Percentiles rank a stretch among this genome's conserved stretches.
These are phyloP conservation scores for Neopipo cinnamomea DNA, from an alignment of 2,113 vertebrate species.

Conservation along the genomic window DNA sequence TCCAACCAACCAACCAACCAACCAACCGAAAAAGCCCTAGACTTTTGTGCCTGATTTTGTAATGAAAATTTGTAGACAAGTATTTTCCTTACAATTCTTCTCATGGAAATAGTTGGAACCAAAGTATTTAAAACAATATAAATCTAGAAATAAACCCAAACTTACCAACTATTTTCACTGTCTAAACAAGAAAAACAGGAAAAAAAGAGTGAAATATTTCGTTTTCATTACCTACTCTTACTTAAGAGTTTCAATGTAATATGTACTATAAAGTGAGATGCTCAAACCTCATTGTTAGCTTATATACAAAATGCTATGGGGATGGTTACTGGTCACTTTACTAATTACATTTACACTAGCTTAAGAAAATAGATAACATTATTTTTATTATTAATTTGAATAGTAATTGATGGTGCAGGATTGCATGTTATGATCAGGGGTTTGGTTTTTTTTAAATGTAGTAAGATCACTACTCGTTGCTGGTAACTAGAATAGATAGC, in stretches of 20 bases:
- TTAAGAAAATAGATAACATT: background rate
- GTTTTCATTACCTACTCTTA: background rate
- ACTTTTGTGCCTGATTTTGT: background rate
- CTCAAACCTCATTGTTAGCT: background rate
- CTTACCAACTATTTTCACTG: background rate
- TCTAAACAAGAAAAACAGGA: background rate
- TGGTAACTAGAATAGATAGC: background rate
- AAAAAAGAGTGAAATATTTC: background rate
- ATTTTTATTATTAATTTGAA: background rate
- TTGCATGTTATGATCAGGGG: background rate
- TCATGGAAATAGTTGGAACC: background rate
- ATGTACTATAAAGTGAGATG: background rate
- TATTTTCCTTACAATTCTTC: background rate
- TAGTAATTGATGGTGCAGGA: background rate
- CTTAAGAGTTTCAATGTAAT: background rate
- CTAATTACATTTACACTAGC: background rate
- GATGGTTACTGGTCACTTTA: background rate
- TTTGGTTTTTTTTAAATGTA: background rate
- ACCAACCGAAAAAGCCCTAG: too few species aligned
- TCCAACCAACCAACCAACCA: background rate
- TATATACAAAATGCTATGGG: background rate
- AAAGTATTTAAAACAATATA: background rate
- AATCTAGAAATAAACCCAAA: background rate
- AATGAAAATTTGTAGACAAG: background rate
- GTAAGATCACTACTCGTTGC: background rate